These are phyloP conservation scores for Thymelicus lineola DNA, from an alignment of 2,888 invertebrate species.

Conservation along the genomic window DNA sequence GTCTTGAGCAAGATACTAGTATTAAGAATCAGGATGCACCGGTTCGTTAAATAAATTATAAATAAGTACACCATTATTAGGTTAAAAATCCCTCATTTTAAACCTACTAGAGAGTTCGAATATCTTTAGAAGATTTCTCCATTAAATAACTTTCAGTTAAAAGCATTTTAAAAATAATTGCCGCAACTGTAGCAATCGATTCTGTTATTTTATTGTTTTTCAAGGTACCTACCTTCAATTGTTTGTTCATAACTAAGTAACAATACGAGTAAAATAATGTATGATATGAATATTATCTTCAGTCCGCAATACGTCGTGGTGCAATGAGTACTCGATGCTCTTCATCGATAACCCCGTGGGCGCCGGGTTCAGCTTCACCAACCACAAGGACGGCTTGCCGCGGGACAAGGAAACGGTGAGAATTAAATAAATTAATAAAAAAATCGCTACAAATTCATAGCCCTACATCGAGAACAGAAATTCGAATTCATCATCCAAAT, in stretches of 20 bases:
- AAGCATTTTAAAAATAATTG: not conserved
- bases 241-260: not conserved
- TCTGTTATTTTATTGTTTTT: not conserved
- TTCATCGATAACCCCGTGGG: conserved; percentile 89
- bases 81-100: too few species aligned
- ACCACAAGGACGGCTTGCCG: conserved; percentile 79
- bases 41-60: too few species aligned
- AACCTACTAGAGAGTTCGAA: too few species aligned
- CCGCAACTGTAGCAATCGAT: conserved; percentile 1
- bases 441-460: too few species aligned
- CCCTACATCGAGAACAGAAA: too few species aligned
- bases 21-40: too few species aligned
- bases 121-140: too few species aligned
- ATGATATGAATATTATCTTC: conserved; percentile 43
- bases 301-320: conserved; percentile 83
- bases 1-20: too few species aligned
- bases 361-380: conserved; percentile 87
- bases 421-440: not conserved
- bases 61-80: too few species aligned
- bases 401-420: conserved; percentile 83
- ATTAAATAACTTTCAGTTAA: not conserved
- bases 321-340: conserved; percentile 82
- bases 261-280: not conserved
- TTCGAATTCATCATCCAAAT: too few species aligned
- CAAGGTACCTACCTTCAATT: not conserved